These are phyloP conservation scores for Masticophis lateralis DNA, from an alignment of 2,797 vertebrate species.

Conservation along the genomic window DNA sequence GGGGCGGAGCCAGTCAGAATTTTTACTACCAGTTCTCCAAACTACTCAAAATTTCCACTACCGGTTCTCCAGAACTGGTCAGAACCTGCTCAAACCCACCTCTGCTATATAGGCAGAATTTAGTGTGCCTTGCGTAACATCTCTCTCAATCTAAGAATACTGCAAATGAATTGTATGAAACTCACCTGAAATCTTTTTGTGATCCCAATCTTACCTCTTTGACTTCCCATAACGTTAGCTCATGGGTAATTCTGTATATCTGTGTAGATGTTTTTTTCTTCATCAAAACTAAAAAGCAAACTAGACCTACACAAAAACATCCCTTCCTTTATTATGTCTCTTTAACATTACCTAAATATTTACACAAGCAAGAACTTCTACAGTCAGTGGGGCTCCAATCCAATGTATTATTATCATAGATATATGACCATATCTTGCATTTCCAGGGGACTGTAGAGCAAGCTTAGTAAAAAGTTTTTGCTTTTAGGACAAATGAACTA, in stretches of 20 bases:
- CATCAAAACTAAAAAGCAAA: background rate
- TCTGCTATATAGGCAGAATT: background rate
- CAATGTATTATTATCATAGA: background rate
- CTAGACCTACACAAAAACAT: background rate
- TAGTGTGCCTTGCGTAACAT: background rate
- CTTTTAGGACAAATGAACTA: slow-evolving; percentile 31
- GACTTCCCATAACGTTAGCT: background rate
- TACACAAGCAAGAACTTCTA: background rate
- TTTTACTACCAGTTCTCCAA: too few relatives aligned
- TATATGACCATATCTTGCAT: background rate
- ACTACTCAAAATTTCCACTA: too few relatives aligned
- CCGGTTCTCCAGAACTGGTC: too few relatives aligned
- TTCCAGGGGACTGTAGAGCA: background rate
- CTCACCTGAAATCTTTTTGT: background rate
- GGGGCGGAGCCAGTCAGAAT: too few relatives aligned
- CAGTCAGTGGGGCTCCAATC: background rate
- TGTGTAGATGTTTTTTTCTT: too few relatives aligned
- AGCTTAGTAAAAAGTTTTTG: slow-evolving; percentile 19
- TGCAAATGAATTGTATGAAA: background rate
- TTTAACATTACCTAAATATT: background rate
- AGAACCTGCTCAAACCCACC: too few relatives aligned
- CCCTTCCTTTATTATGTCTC: background rate
- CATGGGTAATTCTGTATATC: too few relatives aligned
- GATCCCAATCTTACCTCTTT: background rate
- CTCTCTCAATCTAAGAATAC: background rate